phyloP scores from a whole-genome alignment of 1,140 invertebrate species.

The Microplitis demolitor region DNA sequence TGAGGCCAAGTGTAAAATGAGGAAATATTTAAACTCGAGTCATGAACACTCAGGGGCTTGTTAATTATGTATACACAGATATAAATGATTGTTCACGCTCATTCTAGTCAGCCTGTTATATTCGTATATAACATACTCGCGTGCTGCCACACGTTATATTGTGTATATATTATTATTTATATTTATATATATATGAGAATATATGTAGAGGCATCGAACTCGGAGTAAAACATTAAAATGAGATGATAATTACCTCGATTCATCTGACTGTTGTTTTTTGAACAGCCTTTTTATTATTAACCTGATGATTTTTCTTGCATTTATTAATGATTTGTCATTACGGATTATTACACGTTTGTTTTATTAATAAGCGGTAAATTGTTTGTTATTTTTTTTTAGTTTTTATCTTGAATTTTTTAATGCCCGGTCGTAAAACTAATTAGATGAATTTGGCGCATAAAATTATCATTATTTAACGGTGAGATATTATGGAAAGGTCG shows the following conservation, averaged over 20 bases:
- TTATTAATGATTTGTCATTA: too few relatives aligned
- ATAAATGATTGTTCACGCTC: conserved; percentile 18
- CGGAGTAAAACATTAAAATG: conserved; percentile 17
- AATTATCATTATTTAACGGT: background rate
- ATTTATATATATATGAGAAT: background rate
- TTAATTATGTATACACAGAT: conserved; percentile 29
- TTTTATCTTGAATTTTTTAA: too few relatives aligned
- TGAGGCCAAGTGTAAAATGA: background rate
- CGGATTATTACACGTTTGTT: too few relatives aligned
- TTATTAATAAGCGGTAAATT: too few relatives aligned
- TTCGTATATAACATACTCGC: background rate
- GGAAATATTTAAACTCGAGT: background rate
- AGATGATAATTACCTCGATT: conserved; percentile 3
- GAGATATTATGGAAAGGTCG: background rate
- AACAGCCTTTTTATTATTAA: too few relatives aligned
- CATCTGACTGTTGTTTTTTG: conserved; percentile 6
- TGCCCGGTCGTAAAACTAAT: too few relatives aligned
- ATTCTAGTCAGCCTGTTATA: background rate
- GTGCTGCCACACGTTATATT: background rate
- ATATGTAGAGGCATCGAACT: conserved; percentile 7
- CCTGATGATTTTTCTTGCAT: too few relatives aligned
- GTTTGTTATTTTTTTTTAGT: too few relatives aligned
- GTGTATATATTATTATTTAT: background rate
- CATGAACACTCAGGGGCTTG: conserved; percentile 1
- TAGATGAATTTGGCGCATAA: background rate